A percentile compares a stretch with the other conserved stretches of the same genome.
phyloP scores from a whole-genome alignment of 2,113 vertebrate species.

The Sinocyclocheilus grahami region DNA sequence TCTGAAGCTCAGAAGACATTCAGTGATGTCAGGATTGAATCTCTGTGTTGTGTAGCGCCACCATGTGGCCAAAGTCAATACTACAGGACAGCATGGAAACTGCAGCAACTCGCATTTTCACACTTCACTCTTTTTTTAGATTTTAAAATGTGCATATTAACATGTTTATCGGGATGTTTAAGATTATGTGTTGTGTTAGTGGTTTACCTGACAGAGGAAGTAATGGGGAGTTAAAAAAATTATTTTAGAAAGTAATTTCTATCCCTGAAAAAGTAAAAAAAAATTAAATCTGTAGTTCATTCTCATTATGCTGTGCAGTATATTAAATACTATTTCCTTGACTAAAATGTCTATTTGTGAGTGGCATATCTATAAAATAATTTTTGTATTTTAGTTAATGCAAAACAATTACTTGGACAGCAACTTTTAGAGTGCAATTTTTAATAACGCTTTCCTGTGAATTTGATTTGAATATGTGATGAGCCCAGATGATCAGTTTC shows the following conservation, averaged over 20 bases:
- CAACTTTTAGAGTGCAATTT: background rate
- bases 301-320: background rate
- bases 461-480: background rate
- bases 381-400: background rate
- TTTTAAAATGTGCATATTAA: background rate
- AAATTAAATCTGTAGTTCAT: background rate
- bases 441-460: background rate
- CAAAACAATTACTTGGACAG: background rate
- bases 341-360: background rate
- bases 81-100: background rate
- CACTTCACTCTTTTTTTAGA: background rate
- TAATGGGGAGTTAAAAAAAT: too few species aligned
- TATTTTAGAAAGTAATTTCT: too few species aligned
- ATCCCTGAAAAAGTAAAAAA: too few species aligned
- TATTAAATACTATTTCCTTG: background rate
- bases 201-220: background rate
- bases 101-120: too few species aligned
- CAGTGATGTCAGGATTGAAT: background rate
- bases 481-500: background rate
- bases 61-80: background rate
- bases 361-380: background rate
- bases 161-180: background rate
- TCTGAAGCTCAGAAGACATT: background rate
- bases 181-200: background rate
- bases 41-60: constrained; percentile 7